phyloP scores from a whole-genome alignment of 2,797 vertebrate species.

The Numenius phaeopus region DNA sequence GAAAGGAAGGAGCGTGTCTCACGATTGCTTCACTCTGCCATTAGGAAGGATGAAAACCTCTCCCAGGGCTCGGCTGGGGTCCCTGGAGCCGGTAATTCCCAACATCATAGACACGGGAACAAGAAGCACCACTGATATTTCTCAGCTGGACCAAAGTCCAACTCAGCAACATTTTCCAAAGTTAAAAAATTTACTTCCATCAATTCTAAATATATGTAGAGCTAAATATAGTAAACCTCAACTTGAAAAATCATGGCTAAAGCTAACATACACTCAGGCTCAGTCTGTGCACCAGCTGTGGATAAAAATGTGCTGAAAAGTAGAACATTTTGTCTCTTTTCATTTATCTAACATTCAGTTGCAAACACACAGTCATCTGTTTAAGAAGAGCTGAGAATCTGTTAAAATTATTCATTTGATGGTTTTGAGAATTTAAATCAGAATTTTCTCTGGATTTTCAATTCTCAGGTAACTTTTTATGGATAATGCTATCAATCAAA shows the following conservation, averaged over 20 bases:
- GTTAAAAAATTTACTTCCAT: slow-evolving; percentile 77
- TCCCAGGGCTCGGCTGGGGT: fast-evolving
- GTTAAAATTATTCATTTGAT: slow-evolving; percentile 71
- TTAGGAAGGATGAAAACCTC: background rate
- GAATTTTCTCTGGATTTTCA: slow-evolving; percentile 38
- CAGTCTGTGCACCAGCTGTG: slow-evolving; percentile 85
- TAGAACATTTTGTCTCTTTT: slow-evolving; percentile 85
- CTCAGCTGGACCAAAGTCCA: slow-evolving; percentile 30
- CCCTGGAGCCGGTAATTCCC: background rate
- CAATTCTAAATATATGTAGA: slow-evolving; percentile 75
- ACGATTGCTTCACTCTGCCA: background rate
- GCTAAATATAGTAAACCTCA: slow-evolving; percentile 83
- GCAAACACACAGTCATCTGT: slow-evolving; percentile 75
- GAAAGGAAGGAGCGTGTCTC: background rate
- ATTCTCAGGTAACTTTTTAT: slow-evolving; percentile 56
- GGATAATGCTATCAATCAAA: slow-evolving; percentile 8
- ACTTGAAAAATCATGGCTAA: slow-evolving; percentile 82
- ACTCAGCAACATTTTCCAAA: slow-evolving; percentile 68
- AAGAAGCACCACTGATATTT: background rate
- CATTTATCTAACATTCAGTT: slow-evolving; percentile 82
- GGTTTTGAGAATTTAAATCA: slow-evolving; percentile 54
- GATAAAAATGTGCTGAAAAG: slow-evolving; percentile 85
- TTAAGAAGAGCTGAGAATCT: slow-evolving; percentile 69
- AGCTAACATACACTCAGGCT: slow-evolving; percentile 81
- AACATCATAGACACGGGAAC: fast-evolving